Base-by-base conservation (phyloP, 2,888 invertebrate species). In the Abrostola tripartita region DNA sequence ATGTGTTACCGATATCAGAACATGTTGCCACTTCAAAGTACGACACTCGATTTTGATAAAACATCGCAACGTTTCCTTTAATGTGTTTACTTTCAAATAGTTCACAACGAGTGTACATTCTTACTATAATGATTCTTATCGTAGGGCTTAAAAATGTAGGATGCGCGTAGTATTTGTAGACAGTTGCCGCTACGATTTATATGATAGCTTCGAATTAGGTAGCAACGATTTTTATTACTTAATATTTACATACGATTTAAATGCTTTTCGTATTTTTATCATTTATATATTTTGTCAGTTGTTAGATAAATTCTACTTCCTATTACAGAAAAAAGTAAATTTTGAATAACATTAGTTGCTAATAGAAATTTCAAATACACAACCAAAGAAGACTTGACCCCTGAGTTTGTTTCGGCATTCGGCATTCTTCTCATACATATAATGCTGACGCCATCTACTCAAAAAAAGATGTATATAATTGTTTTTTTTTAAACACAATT, bases 1-100 rank as follows among this genome's bases (percentile, higher is more conserved):
- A 93, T 93, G 81, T 93, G 93, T 92, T 90, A 84, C 74, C 77
- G 87, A 88, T 92, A 93, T 91, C 91, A 81, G 70, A 85, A 90
- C 90, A 91, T 85, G 88, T 75, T 85, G 83, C 90, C 93, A 92
- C 93, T 93, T 92, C 89, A 92, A 82, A 81, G 76, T 75, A 73
- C 83, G 79, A 86, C 86, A 90, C 88, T 89, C 87, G 73, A 82
- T 85, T 78, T 80, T 81, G 91, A 92, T 92, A 91, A 88, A 83
- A 80, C 76, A 81, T 76, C 79, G 82, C 82, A 82, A 79, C 86
- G 84, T 88, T 90, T 88, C 88, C 89, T 92, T 89, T 90, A 90
- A 90, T 88, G 82, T 91, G 79, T 82, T 85, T 85, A 81, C 83
- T 81, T 82, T 75, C 61, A 80, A 83, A 77, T 80, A 78, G 83